Percentiles rank a stretch among this genome's conserved stretches.
Conservation (phyloP, 64 coral and sea anemone species). For the Orbicella faveolata region DNA sequence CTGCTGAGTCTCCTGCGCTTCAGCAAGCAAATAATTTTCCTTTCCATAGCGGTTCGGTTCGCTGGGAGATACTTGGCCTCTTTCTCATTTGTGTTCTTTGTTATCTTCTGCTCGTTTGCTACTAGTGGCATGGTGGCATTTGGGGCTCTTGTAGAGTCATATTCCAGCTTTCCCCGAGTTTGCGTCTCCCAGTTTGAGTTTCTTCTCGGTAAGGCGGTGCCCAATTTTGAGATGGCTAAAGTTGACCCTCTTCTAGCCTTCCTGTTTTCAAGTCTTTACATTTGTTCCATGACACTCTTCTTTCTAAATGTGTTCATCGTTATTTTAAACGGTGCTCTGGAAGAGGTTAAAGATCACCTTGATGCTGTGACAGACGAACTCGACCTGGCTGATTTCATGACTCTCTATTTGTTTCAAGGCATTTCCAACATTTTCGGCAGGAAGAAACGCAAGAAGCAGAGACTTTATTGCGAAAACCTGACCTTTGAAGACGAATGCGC, state of each 20-base stretch:
- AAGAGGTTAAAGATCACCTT: slow-evolving; percentile 32
- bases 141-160: slow-evolving; percentile 32
- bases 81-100: slow-evolving; percentile 27
- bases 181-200: slow-evolving; percentile 56
- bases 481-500: neutral
- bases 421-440: neutral
- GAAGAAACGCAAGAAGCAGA: neutral
- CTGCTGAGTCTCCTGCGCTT: slow-evolving; percentile 46
- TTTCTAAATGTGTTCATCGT: slow-evolving; percentile 51
- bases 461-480: neutral
- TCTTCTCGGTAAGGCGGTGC: slow-evolving; percentile 58
- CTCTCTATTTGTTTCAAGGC: neutral
- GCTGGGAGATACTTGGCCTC: slow-evolving; percentile 43
- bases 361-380: slow-evolving; percentile 28
- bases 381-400: slow-evolving; percentile 58
- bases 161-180: slow-evolving; percentile 25
- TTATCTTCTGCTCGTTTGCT: slow-evolving; percentile 45
- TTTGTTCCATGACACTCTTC: slow-evolving; percentile 54
- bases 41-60: slow-evolving; percentile 31
- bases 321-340: slow-evolving; percentile 31
- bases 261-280: slow-evolving; percentile 12
- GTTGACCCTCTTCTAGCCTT: slow-evolving; percentile 2
- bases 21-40: slow-evolving; percentile 44
- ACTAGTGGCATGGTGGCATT: slow-evolving; percentile 36
- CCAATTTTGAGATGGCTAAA: slow-evolving; percentile 2